Percentiles rank a stretch among this genome's conserved stretches.
Conservation (phyloP, 2,113 vertebrate genomes). For the Connochaetes taurinus region DNA sequence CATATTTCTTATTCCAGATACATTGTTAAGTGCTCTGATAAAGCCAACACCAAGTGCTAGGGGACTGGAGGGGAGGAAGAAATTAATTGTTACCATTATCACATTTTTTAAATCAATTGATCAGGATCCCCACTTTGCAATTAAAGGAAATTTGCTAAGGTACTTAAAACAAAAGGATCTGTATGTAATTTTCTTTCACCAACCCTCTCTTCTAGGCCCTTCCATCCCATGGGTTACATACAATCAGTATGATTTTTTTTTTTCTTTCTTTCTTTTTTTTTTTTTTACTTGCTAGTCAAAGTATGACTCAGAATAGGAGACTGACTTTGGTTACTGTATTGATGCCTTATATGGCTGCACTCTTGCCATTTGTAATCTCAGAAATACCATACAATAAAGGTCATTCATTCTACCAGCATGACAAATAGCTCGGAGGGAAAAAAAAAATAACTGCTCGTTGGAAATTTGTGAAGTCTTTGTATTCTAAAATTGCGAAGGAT, state of each 20-base stretch:
- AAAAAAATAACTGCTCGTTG: background rate
- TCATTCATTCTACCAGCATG: conserved; percentile 46
- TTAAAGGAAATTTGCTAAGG: conserved; percentile 51
- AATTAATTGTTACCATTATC: conserved; percentile 51
- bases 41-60: background rate
- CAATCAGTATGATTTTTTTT: background rate
- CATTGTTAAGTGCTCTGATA: conserved; percentile 22
- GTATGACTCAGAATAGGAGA: conserved; percentile 39
- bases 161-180: conserved; percentile 30
- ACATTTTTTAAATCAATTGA: conserved; percentile 58
- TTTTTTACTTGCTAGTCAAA: background rate
- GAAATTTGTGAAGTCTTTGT: conserved; percentile 8
- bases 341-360: background rate
- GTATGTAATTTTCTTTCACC: background rate
- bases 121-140: conserved; percentile 37
- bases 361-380: conserved; percentile 38
- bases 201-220: background rate
- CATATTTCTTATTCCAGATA: background rate
- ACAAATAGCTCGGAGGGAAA: background rate
- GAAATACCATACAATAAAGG: conserved; percentile 40
- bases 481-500: background rate
- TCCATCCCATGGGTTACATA: background rate
- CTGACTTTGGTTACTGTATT: background rate
- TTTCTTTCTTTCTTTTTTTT: background rate
- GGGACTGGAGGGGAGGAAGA: conserved; percentile 2